Evolutionary conservation across 2,797 vertebrate species (phyloP), one percentile per base, ranked within the genome.

Genomic region (Danio kyathit): DNA sequence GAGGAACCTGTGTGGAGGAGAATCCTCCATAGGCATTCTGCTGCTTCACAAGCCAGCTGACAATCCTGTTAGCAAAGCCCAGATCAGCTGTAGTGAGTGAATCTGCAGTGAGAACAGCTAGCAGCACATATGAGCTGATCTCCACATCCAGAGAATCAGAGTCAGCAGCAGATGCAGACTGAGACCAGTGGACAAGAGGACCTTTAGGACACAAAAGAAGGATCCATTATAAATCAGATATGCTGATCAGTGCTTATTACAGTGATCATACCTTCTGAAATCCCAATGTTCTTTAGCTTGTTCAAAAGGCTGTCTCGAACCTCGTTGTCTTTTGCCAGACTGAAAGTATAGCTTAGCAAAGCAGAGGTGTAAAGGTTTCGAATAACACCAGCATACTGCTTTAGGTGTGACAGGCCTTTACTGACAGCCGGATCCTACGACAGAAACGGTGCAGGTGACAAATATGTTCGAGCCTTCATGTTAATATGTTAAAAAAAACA

Each of bases 1-100:
- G 0, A 13, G 41, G 92, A 97, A 71, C 97, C 95, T 97, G 96
- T 59, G 94, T 96, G 65, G 96, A 97, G 6, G 93, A 92, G 89
- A 96, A 97, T 46, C 95, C 96, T 1, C 96, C 96, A 0, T 93
- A 93, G 0, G 91, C 74, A 81, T 96, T 96, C 88, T 94, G 94
- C 64, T 96, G 93, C 6, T 86, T 85, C 51, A 91, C 81, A 66
- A 98, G 88, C 96, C 95, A 96, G 54, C 84, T 89, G 56, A 96
- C 90, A 21, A 96, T 87, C n/a, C 80, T 66, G 4, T 89, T 87
- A 63, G 87, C 49, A 1, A 92, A 91, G 9, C 89, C 90, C 75
- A 95, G 83, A 7, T 96, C 94, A 76, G 92, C 80, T 41, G 56
- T 2, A 0, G 85, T 82, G 11, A 75, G 84, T 19, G 87, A 41